These are phyloP conservation scores for Apocrypta bakeri DNA, from an alignment of 1,140 invertebrate species.

Conservation along the genomic window DNA sequence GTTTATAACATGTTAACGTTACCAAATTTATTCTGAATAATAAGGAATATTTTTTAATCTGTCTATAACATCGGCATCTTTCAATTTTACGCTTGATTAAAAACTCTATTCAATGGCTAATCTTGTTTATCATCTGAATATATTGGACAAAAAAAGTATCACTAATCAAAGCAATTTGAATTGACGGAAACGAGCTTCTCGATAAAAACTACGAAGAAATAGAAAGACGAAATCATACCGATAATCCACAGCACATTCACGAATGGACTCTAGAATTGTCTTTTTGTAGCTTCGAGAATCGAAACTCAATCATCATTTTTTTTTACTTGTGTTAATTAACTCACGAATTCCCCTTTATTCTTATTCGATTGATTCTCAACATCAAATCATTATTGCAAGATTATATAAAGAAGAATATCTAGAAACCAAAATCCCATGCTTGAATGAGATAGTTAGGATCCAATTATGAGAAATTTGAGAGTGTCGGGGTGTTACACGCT, in stretches of 20 bases:
- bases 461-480: neutral
- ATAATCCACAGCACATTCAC: neutral
- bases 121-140: conserved; percentile 33
- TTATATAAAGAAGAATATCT: neutral
- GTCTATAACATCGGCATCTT: neutral
- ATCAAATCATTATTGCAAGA: neutral
- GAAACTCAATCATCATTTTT: neutral
- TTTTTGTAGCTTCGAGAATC: neutral
- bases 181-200: neutral
- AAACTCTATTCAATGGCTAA: conserved; percentile 16
- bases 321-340: neutral
- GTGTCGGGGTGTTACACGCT: no score
- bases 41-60: conserved; percentile 14
- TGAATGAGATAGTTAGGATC: neutral
- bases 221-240: neutral
- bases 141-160: conserved; percentile 12
- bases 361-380: neutral
- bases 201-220: neutral
- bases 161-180: neutral
- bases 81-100: conserved; percentile 38
- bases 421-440: neutral
- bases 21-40: neutral
- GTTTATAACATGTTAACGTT: neutral
- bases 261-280: neutral
- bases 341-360: neutral